phyloP scores from a whole-genome alignment of 2,113 vertebrate species.

The Himantopus leucocephalus region DNA sequence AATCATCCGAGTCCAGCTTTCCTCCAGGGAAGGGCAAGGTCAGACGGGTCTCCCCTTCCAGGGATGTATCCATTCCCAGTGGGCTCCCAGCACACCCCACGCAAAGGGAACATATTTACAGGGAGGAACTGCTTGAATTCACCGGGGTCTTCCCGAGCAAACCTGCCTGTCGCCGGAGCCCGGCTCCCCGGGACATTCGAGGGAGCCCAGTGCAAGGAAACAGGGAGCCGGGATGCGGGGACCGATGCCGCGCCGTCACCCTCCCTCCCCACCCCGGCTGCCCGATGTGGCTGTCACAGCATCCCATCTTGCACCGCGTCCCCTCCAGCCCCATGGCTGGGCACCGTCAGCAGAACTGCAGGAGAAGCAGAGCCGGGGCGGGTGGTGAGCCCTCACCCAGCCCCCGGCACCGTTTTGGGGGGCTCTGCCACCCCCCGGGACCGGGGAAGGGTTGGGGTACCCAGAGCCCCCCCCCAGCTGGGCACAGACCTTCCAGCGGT shows the following conservation, averaged over 20 bases:
- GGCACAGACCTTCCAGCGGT: slow-evolving; percentile 95
- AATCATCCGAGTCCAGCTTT: neutral
- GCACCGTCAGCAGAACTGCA: slow-evolving; percentile 74
- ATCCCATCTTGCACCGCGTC: neutral
- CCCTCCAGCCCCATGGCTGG: neutral
- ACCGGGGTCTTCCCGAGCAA: neutral
- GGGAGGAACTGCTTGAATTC: neutral
- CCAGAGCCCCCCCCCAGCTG: fast-evolving
- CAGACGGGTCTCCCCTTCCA: neutral
- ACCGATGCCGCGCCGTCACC: neutral
- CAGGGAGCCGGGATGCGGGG: neutral
- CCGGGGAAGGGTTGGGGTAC: neutral
- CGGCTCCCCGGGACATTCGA: fast-evolving
- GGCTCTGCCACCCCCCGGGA: neutral
- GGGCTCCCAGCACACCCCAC: neutral
- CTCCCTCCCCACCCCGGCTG: neutral
- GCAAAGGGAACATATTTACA: neutral
- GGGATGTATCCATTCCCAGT: neutral
- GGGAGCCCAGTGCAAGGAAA: neutral
- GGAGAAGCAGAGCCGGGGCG: slow-evolving; percentile 11
- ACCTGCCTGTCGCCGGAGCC: fast-evolving
- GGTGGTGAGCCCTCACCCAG: neutral
- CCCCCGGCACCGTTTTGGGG: fast-evolving
- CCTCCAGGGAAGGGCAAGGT: neutral
- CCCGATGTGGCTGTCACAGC: neutral